phyloP scores from a whole-genome alignment of 2,113 vertebrate genomes.

The Laterallus jamaicensis region DNA sequence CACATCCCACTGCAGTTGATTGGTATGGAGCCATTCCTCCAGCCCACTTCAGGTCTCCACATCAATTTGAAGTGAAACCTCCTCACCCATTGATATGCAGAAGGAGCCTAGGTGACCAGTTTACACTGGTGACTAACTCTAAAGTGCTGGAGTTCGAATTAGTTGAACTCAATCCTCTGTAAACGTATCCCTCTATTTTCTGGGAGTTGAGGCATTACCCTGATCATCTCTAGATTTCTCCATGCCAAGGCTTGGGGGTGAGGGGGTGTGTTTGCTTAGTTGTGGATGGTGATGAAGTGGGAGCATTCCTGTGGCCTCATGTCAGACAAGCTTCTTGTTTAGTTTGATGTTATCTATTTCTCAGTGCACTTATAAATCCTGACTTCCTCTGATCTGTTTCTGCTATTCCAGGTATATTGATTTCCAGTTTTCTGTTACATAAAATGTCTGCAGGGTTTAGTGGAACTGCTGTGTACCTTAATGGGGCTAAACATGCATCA shows the following conservation, averaged over 20 bases:
- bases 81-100: not conserved
- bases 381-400: not conserved
- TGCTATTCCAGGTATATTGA: not conserved
- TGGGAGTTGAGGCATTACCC: not conserved
- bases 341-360: not conserved
- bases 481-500: not conserved
- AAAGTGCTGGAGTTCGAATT: not conserved
- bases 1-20: not conserved
- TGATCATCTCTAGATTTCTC: rapidly evolving
- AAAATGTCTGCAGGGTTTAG: not conserved
- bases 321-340: not conserved
- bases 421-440: not conserved
- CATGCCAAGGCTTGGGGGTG: rapidly evolving
- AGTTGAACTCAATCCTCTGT: not conserved
- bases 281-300: not conserved
- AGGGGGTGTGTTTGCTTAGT: not conserved
- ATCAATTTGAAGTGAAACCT: not conserved
- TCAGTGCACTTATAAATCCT: not conserved
- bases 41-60: not conserved
- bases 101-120: not conserved
- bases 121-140: not conserved
- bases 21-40: not conserved
- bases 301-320: not conserved
- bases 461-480: not conserved
- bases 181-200: not conserved